These are phyloP conservation scores for Stegana nigrithorax DNA, from an alignment of 2,888 invertebrate species.

Conservation along the genomic window DNA sequence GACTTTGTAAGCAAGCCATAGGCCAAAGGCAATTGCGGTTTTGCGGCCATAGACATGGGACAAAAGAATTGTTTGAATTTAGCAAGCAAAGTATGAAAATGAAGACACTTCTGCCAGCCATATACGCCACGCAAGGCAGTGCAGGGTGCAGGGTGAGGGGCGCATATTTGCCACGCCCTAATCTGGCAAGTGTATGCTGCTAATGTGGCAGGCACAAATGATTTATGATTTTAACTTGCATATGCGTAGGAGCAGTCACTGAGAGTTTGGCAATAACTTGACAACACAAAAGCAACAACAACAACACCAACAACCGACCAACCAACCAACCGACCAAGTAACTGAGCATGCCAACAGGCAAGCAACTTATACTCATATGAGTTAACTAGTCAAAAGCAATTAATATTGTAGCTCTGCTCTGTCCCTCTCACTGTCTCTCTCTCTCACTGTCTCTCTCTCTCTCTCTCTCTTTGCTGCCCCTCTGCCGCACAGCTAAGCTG, in stretches of 20 bases:
- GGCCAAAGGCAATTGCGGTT: too few relatives aligned
- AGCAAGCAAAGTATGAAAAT: slow-evolving; percentile 33
- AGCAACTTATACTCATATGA: background rate
- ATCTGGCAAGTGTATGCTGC: slow-evolving; percentile 7
- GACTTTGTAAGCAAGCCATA: too few relatives aligned
- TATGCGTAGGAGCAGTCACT: too few relatives aligned
- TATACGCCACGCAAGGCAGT: too few relatives aligned
- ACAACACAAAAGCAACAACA: background rate
- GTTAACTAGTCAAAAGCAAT: slow-evolving; percentile 6
- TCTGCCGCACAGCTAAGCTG: too few relatives aligned
- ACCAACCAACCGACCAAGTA: background rate
- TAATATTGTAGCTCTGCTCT: too few relatives aligned
- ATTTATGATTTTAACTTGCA: slow-evolving; percentile 39
- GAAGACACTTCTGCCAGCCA: background rate
- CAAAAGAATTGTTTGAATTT: slow-evolving; percentile 46
- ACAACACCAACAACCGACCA: background rate
- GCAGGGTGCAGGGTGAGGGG: too few relatives aligned
- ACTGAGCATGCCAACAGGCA: background rate
- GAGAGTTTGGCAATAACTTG: background rate
- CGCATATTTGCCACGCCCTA: slow-evolving; percentile 20
- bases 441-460: too few relatives aligned
- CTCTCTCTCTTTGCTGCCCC: background rate
- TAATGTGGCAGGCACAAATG: slow-evolving; percentile 31
- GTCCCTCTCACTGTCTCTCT: too few relatives aligned
- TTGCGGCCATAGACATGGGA: too few relatives aligned